Percentiles rank a stretch among this genome's conserved stretches.
Evolutionary conservation across 2,797 vertebrate species (phyloP).

Genomic region (Monodelphis domestica): DNA sequence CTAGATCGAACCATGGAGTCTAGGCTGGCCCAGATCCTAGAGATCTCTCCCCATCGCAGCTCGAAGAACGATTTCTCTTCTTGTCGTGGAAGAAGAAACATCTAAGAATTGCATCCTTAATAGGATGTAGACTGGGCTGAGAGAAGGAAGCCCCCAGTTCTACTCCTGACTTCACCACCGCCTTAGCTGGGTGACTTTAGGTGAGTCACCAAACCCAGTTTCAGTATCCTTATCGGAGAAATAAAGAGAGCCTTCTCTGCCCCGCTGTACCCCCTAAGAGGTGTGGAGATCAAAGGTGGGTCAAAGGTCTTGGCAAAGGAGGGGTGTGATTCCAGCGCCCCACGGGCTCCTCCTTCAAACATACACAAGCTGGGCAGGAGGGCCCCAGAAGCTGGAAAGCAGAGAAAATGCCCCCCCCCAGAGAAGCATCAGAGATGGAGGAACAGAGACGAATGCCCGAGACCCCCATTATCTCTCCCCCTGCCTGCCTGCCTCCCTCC

Average conservation of each 20-base stretch:
- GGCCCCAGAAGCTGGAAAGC: not conserved
- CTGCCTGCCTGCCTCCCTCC: not conserved
- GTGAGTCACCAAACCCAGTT: not conserved
- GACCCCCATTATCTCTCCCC: not conserved
- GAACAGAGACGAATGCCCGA: not conserved
- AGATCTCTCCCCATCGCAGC: not conserved
- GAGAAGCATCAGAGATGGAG: not conserved
- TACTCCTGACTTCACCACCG: not conserved
- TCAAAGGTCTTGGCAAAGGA: no score
- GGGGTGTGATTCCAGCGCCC: no score
- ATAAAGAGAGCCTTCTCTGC: not conserved
- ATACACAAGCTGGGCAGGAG: not conserved
- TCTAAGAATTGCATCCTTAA: not conserved
- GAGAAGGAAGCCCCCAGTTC: not conserved
- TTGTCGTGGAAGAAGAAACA: not conserved
- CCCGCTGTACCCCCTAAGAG: not conserved
- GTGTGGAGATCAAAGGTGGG: not conserved
- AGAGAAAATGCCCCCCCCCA: not conserved
- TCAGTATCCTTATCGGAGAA: not conserved
- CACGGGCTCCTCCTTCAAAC: not conserved
- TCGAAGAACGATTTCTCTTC: not conserved
- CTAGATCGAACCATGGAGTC: not conserved
- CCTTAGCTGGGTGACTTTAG: not conserved
- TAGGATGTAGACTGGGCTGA: not conserved
- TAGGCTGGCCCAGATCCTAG: not conserved